Base-by-base conservation (phyloP, 2,888 invertebrate species). In the Drosophila koepferae region DNA sequence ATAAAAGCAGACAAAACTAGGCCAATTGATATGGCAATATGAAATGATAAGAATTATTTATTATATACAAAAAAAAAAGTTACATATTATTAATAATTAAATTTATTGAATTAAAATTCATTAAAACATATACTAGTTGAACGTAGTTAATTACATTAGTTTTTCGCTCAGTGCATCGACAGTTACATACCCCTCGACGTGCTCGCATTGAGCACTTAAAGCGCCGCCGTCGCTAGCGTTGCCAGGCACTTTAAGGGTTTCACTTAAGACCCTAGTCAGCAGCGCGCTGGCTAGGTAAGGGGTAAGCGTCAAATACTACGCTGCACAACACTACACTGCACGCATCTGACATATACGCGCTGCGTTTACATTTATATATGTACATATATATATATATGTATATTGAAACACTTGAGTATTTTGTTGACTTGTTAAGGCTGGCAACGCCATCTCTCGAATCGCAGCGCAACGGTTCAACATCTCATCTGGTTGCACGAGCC, bases 231-330 rank as follows among this genome's bases (percentile, higher is more conserved):
- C 63, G 78, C 69, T 62, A 63, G 44, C 68, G 63, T 31, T 31
- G 28, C 49, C 55, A 65, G 70, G 70, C 85, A 83, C 83, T 88
- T 88, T 85, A 87, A 87, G 83, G 86, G 89, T 74, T 88, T 88
- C 89, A 79, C 83, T 85, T 86, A 88, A 88, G 87, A 77, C 78
- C 70, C 68, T 66, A 63, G 23, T 58, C 63, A 60, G 49, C 63
- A 63, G 53, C 5, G 36, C 38, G 36, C 18, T n/a, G 40, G 23
- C 12, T 23, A 23, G 20, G 40, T 40, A 40, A 55, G 40, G 55
- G 53, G 10, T 10, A 20, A 10, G 40, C 69, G 58, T 56, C 16
- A 44, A 58, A 62, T 14, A 55, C 60, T 48, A 53, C 46, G 54
- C 70, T 20, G 44, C 34, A 43, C 20, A 56, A 51, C 68, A 65